Percentiles rank a stretch among this genome's conserved stretches.
These are phyloP conservation scores for Nothobranchius kuhntae DNA, from an alignment of 2,113 vertebrate genomes.

Conservation along the genomic window DNA sequence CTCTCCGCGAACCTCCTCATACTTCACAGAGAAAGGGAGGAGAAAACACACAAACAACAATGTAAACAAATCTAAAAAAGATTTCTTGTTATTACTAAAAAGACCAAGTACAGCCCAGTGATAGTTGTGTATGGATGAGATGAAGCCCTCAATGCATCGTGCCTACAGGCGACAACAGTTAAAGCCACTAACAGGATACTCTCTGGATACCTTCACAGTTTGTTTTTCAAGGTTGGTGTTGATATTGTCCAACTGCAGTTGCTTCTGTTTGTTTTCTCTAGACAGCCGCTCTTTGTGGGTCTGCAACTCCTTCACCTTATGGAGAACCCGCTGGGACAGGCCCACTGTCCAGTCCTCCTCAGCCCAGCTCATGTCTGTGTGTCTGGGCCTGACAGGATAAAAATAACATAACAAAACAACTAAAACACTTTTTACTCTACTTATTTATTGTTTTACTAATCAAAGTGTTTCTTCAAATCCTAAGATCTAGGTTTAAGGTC, in stretches of 20 bases:
- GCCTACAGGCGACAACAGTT: background rate
- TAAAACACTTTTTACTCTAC: background rate
- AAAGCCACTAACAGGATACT: background rate
- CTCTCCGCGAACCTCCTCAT: conserved; percentile 75
- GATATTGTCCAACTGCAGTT: conserved; percentile 81
- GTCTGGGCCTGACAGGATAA: conserved; percentile 15
- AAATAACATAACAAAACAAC: background rate
- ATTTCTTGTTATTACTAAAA: too few relatives aligned
- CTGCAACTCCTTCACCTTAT: conserved; percentile 81
- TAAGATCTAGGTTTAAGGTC: background rate
- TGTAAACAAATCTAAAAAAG: background rate
- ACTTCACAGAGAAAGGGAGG: conserved; percentile 32
- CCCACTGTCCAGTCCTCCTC: conserved; percentile 83
- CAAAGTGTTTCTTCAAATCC: background rate
- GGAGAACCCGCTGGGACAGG: conserved; percentile 75
- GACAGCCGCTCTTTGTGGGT: conserved; percentile 75
- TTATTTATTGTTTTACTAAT: background rate
- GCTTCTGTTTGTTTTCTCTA: conserved; percentile 82
- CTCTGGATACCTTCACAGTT: conserved; percentile 74
- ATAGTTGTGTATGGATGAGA: too few relatives aligned
- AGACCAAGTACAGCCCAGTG: too few relatives aligned
- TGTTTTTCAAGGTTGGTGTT: conserved; percentile 78
- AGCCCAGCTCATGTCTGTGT: conserved; percentile 80
- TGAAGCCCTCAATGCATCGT: too few relatives aligned
- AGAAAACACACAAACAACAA: background rate